Evolutionary conservation across 1,140 invertebrate genomes (phyloP), one percentile per base, ranked within the genome.

Genomic region (Cydia splendana): DNA sequence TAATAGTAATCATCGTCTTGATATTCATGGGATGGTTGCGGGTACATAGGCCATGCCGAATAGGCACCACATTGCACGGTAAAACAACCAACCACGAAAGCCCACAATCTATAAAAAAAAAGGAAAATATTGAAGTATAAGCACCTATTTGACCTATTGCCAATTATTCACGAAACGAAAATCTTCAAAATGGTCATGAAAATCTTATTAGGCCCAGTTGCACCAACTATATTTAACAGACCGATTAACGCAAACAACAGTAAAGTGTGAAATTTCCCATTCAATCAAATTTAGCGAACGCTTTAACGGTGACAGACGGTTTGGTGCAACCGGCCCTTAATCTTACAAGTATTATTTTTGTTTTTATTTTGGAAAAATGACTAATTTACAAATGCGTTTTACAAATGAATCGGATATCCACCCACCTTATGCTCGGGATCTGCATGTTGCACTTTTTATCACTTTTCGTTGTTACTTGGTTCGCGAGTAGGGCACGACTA

Each of bases 11-110:
- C 89, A 62, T 93, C 88, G 73, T 91, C 87, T 13, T 84, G 83
- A 80, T 93, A 93, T 74, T 93, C 91, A 81, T 91, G 84, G 65
- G 91, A 83, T 1, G 88, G 84, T 80, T 93, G 90, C 71, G 87
- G 81, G 77, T 93, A 91, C 78, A 90, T 82, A 76, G 93, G 88
- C 94, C 94, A 93, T 86, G 93, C 75, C 92, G 91, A 85, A 78
- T 90, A 90, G 20, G 87, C 83, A 79, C 87, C 88, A 48, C 84
- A 85, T 86, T 90, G 87, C 65, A 87, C 85, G 84, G 90, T 87
- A 86, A 87, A 82, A 84, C 84, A 91, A 87, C 82, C 86, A 78
- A 88, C 82, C 80, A 87, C 89, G 83, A 86, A 87, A 78, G 82
- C 87, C 81, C 85, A 86, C 77, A 87, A 81, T 82, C 90, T 91